Evolutionary conservation across 2,113 vertebrate genomes (phyloP).

Genomic region (Macrotus californicus): DNA sequence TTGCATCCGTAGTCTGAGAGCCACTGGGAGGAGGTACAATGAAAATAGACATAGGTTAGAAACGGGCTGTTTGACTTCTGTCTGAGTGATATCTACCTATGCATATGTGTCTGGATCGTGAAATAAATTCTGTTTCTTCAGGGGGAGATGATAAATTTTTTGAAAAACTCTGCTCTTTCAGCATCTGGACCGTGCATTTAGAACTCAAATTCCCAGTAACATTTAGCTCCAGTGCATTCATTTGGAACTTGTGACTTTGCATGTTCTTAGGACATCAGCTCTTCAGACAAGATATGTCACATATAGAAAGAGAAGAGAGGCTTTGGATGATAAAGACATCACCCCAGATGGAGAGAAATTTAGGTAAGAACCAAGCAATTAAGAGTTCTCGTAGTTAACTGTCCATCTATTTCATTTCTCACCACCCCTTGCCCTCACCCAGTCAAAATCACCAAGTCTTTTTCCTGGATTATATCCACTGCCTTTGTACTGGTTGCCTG

Average conservation of each 20-base stretch:
- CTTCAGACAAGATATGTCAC: not conserved
- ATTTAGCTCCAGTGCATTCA: not conserved
- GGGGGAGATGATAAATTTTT: not conserved
- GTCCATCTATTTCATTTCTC: not conserved
- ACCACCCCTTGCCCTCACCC: not conserved
- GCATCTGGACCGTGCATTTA: not conserved
- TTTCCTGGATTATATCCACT: not conserved
- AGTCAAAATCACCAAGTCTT: not conserved
- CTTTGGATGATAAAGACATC: not conserved
- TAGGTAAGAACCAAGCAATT: slow-evolving; percentile 6
- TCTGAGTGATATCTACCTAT: not conserved
- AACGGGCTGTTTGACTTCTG: not conserved
- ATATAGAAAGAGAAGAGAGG: slow-evolving; percentile 1
- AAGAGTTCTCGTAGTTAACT: not conserved
- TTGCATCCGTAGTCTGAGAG: not conserved
- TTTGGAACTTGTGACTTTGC: not conserved
- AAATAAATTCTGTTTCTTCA: not conserved
- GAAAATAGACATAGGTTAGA: not conserved
- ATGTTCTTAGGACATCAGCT: not conserved
- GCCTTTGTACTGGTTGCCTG: not conserved
- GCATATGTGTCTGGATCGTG: not conserved
- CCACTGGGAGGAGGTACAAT: not conserved
- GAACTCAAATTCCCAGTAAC: not conserved
- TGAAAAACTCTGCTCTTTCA: not conserved
- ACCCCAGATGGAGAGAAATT: not conserved